Percentiles rank a stretch among this genome's conserved stretches.
These are phyloP conservation scores for Falco peregrinus DNA, from an alignment of 2,797 vertebrate species.

Conservation along the genomic window DNA sequence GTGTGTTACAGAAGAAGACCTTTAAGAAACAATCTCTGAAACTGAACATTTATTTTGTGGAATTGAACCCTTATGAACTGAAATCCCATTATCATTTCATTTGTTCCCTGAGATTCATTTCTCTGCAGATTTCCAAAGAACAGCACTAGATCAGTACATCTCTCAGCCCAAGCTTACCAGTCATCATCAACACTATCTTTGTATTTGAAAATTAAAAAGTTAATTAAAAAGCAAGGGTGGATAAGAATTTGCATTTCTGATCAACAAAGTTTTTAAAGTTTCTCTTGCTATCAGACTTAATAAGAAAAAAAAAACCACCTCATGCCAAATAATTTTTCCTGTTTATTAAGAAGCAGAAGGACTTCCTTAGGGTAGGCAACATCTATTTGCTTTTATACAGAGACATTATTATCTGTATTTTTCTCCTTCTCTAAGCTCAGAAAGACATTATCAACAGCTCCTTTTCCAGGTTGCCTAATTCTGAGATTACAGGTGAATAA, in stretches of 20 bases:
- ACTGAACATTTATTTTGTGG: slow-evolving; percentile 65
- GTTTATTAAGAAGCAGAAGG: neutral
- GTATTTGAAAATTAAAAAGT: slow-evolving; percentile 74
- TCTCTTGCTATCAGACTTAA: neutral
- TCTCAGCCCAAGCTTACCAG: slow-evolving; percentile 67
- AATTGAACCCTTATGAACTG: slow-evolving; percentile 62
- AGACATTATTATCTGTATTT: neutral
- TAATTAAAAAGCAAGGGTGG: slow-evolving; percentile 72
- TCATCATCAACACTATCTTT: slow-evolving; percentile 74
- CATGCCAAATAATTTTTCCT: neutral
- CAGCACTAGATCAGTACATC: slow-evolving; percentile 65
- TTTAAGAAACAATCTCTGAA: slow-evolving; percentile 58
- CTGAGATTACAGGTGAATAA: slow-evolving; percentile 14
- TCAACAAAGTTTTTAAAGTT: slow-evolving; percentile 72
- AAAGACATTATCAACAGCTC: neutral
- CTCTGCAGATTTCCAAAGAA: slow-evolving; percentile 72
- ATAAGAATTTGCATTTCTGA: slow-evolving; percentile 74
- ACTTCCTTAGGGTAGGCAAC: neutral
- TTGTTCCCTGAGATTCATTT: slow-evolving; percentile 72
- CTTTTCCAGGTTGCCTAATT: neutral
- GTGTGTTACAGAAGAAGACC: slow-evolving; percentile 32
- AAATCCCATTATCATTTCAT: slow-evolving; percentile 73
- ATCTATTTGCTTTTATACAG: neutral
- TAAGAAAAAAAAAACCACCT: neutral
- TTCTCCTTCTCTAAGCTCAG: neutral